Evolutionary conservation across 2,113 vertebrate species (phyloP).

Genomic region (Anguilla japonica): DNA sequence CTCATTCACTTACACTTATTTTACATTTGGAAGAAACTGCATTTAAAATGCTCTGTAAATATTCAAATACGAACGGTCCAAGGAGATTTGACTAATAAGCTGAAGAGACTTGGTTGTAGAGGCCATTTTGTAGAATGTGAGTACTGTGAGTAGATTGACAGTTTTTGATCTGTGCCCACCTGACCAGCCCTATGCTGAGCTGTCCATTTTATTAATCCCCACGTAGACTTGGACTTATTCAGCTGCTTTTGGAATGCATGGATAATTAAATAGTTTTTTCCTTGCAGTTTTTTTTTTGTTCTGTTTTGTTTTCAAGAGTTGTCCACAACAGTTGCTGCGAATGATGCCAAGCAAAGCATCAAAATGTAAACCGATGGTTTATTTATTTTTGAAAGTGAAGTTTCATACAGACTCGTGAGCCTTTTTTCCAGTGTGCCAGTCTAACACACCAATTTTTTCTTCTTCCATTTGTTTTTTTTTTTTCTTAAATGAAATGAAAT

Average conservation of each 20-base stretch:
- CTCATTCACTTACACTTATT: not conserved
- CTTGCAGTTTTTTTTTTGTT: not conserved
- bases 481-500: constrained; percentile 41
- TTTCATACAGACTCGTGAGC: constrained; percentile 50
- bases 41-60: not conserved
- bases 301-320: not conserved
- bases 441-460: constrained; percentile 32
- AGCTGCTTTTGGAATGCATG: not conserved
- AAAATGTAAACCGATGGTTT: constrained; percentile 44
- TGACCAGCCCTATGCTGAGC: not conserved
- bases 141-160: not conserved
- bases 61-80: not conserved
- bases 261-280: not conserved
- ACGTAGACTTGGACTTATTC: not conserved
- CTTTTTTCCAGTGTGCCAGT: constrained; percentile 63
- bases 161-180: not conserved
- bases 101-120: not conserved
- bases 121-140: not conserved
- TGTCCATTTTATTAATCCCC: not conserved
- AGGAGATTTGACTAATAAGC: not conserved
- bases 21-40: not conserved
- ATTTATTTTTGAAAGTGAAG: constrained; percentile 36
- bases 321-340: constrained; percentile 44
- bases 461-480: constrained; percentile 38
- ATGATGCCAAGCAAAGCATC: constrained; percentile 61